Conservation (phyloP, 2,888 invertebrate species). For the Drosophila maculinotata region DNA sequence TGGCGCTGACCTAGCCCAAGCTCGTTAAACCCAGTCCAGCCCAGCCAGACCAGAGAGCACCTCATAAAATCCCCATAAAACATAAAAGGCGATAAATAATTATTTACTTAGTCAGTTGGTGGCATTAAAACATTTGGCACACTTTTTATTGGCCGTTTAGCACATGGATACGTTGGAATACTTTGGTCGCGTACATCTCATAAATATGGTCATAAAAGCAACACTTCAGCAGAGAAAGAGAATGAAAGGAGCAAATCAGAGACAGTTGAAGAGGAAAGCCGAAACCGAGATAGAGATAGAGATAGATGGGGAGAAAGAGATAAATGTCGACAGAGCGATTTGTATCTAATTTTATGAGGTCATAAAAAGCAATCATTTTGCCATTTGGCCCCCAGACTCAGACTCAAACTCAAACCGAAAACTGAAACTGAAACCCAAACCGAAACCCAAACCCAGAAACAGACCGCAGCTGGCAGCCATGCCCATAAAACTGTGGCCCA, state of each 20-base stretch:
- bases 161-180: slow-evolving; percentile 34
- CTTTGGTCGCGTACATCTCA: slow-evolving; percentile 49
- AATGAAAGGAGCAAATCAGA: slow-evolving; percentile 42
- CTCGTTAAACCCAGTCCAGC: slow-evolving; percentile 46
- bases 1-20: slow-evolving; percentile 42
- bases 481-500: slow-evolving; percentile 60
- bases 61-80: slow-evolving; percentile 56
- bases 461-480: slow-evolving; percentile 72
- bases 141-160: slow-evolving; percentile 57
- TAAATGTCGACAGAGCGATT: slow-evolving; percentile 83
- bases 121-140: slow-evolving; percentile 60
- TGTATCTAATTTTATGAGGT: slow-evolving; percentile 84
- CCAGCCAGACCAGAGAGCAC: slow-evolving; percentile 32
- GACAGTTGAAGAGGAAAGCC: slow-evolving; percentile 15
- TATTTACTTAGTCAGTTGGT: slow-evolving; percentile 67
- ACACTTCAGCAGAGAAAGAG: slow-evolving; percentile 26
- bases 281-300: slow-evolving; percentile 7
- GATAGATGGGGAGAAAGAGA: slow-evolving; percentile 42
- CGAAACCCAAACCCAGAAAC: slow-evolving; percentile 16
- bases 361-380: slow-evolving; percentile 83
- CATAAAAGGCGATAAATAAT: slow-evolving; percentile 70
- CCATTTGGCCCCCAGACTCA: slow-evolving; percentile 80
- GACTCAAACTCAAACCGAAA: slow-evolving; percentile 21
- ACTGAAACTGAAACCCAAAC: slow-evolving; percentile 4
- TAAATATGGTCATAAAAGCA: slow-evolving; percentile 57